A percentile compares a stretch with the other conserved stretches of the same genome.
Conservation (phyloP, 2,113 vertebrate species). For the Strigops habroptila region DNA sequence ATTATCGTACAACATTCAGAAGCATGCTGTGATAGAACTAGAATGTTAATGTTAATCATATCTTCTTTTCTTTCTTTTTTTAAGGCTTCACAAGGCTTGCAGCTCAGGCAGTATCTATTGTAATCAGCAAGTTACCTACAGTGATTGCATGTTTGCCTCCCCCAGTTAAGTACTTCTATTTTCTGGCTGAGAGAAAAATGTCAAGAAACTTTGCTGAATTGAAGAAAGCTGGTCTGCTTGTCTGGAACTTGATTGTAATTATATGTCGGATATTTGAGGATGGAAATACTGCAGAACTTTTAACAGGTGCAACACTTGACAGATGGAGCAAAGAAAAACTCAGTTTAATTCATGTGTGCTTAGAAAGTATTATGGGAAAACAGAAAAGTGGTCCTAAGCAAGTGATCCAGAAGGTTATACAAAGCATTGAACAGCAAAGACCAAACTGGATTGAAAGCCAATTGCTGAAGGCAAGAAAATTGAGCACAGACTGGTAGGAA, state of each 20-base stretch:
- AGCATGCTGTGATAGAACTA: slow-evolving; percentile 17
- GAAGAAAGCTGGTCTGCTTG: slow-evolving; percentile 85
- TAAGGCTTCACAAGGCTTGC: slow-evolving; percentile 80
- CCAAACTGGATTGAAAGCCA: slow-evolving; percentile 90
- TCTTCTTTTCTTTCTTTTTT: slow-evolving; percentile 72
- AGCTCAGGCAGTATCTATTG: slow-evolving; percentile 88
- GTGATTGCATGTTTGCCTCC: slow-evolving; percentile 89
- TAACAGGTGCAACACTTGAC: slow-evolving; percentile 82
- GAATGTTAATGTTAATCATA: slow-evolving; percentile 70
- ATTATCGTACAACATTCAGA: slow-evolving; percentile 54
- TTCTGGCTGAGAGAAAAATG: slow-evolving; percentile 86
- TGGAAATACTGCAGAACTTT: slow-evolving; percentile 80
- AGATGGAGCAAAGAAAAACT: slow-evolving; percentile 85
- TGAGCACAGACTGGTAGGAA: slow-evolving; percentile 86
- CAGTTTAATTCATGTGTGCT: slow-evolving; percentile 82
- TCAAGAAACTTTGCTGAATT: slow-evolving; percentile 84
- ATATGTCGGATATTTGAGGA: slow-evolving; percentile 88
- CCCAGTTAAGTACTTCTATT: slow-evolving; percentile 90
- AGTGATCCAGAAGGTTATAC: slow-evolving; percentile 83
- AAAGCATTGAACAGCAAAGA: slow-evolving; percentile 83
- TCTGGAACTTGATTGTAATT: slow-evolving; percentile 86
- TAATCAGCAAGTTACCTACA: slow-evolving; percentile 90
- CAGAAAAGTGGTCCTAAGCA: slow-evolving; percentile 82
- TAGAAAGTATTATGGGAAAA: slow-evolving; percentile 82
- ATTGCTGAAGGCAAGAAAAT: slow-evolving; percentile 84